Evolutionary conservation across 1,140 invertebrate species (phyloP), one percentile per base, ranked within the genome.

Genomic region (Temnothorax curvispinosus): DNA sequence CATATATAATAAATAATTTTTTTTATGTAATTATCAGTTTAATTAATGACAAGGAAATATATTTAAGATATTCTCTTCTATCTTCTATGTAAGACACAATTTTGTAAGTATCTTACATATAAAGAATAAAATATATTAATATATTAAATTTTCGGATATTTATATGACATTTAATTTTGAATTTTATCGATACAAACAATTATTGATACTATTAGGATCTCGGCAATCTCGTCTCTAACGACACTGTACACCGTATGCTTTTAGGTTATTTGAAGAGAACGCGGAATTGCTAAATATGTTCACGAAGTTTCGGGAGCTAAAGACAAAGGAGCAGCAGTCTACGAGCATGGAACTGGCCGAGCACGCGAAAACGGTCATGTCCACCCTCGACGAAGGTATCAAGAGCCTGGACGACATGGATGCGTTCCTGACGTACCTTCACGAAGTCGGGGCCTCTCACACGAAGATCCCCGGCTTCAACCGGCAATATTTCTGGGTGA

Each of bases 281-380:
- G 95, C 96, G 76, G 98, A 99, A 75, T 95, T 99, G 6, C 95
- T 98, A 27, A 95, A 96, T 38, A 96, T 99, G 94, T 99, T 99
- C 94, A 96, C 97, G 69, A 98, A 98, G 94, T 98, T 99, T 92
- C 96, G 97, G 65, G 96, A 97, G 72, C 95, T 98, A 87, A 96
- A 97, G 88, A 98, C 98, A 38, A 97, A 97, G 89, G 98, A 98
- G 90, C 97, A 98, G 86, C 98, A 98, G 92, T 97, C 97, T 62
- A 96, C 97, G 88, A 98, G 97, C 85, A 96, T 97, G 95, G 98
- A 98, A 95, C 94, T 99, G 38, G 97, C 97, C 9, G 97, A 98
- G 92, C 98, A 99, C 92, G 98, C 98, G 18, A 97, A 96, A 81
- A 97, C 97, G 90, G 98, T 99, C 13, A 99, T 99, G 98, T 96